phyloP scores from a whole-genome alignment of 2,113 vertebrate genomes.

The Aleadryas rufinucha region DNA sequence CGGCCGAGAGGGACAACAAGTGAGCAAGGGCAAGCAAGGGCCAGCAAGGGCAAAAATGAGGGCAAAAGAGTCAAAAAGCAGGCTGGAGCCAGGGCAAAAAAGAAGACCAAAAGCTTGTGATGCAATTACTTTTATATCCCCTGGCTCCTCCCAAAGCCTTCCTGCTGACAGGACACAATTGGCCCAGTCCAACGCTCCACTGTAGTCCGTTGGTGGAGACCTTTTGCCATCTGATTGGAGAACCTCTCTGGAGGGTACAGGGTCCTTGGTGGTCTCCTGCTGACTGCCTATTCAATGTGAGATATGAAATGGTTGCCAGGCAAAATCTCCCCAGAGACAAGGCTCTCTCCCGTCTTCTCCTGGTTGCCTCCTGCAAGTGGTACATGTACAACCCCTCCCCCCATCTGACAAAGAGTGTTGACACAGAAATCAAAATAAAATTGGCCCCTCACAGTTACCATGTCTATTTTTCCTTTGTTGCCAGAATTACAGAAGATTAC shows the following conservation, averaged over 20 bases:
- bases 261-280: background rate
- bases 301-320: background rate
- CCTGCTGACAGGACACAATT: background rate
- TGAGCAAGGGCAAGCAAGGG: too few species aligned
- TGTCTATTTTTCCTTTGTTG: background rate
- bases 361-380: background rate
- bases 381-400: background rate
- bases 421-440: background rate
- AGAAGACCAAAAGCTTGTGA: background rate
- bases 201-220: too few species aligned
- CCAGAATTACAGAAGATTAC: background rate
- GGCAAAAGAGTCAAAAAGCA: background rate
- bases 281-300: background rate
- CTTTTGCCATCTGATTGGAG: background rate
- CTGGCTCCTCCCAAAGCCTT: background rate
- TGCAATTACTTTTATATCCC: background rate
- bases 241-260: background rate
- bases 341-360: background rate
- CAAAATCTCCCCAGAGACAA: background rate
- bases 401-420: background rate
- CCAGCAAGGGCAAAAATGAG: background rate
- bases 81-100: background rate
- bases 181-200: background rate
- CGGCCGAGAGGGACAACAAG: too few species aligned
- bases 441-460: background rate